Base-by-base conservation (phyloP, 2,888 invertebrate species). In the Reticulitermes lucifugus region DNA sequence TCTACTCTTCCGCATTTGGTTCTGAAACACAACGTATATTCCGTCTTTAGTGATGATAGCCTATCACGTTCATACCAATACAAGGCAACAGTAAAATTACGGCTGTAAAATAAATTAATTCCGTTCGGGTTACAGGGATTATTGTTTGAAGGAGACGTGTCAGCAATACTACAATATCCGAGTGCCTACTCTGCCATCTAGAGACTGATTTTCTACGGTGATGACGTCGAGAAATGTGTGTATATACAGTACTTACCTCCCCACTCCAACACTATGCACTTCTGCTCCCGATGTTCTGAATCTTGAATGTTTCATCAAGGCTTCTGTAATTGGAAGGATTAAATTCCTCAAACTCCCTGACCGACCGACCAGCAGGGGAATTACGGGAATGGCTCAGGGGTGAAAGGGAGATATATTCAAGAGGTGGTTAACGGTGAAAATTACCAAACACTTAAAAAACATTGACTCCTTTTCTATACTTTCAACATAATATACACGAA, bases 281-380 rank as follows among this genome's bases (percentile, higher is more conserved):
- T 43, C 73, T 81, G 73, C 81, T 51, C 77, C n/a, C 81, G 70
- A 70, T 81, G 84, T 70, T 84, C 80, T 80, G 84, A 80, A 84
- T 84, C 84, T 84, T 85, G 85, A 83, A 85, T 85, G 85, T 85
- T 85, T 85, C 85, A 85, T 85, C 83, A 83, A 51, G 85, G 85
- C 83, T 83, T 79, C 85, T 85, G 85, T 85, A 85, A 85, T 85
- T 85, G 85, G 85, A 79, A 79, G 85, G 85, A 85, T 85, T 85
- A 85, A 84, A 84, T 84, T 84, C 81, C 84, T 84, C 79, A 80
- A 84, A 84, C 80, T 60, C 80, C 80, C 81, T 81, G 81, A 81
- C 81, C 81, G 55, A 65, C 81, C 81, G 55, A 81, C 81, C 59
- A 22, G 21, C 14, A 6, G 14, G n/a, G n/a, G 59, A 9, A 21